These are phyloP conservation scores for Chaetodon trifasciatus DNA, from an alignment of 2,797 vertebrate genomes.

Conservation along the genomic window DNA sequence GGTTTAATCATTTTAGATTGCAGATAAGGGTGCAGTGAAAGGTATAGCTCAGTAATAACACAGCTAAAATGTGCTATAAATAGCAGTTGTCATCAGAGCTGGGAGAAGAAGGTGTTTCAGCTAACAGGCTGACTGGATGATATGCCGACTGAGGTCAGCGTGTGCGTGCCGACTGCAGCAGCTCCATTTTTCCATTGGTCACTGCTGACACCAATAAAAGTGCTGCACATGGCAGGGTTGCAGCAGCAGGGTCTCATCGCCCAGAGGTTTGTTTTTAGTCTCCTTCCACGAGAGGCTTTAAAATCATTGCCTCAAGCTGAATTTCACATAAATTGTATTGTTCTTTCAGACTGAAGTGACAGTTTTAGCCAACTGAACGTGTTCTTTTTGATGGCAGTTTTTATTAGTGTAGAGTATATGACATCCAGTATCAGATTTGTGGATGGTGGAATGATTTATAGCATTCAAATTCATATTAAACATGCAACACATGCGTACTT, in stretches of 20 bases:
- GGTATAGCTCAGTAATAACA: slow-evolving; percentile 72
- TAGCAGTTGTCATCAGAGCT: slow-evolving; percentile 82
- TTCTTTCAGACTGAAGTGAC: slow-evolving; percentile 35
- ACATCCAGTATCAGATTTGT: slow-evolving; percentile 32
- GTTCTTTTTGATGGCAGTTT: slow-evolving; percentile 36
- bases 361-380: slow-evolving; percentile 33
- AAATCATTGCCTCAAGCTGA: slow-evolving; percentile 55
- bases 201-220: slow-evolving; percentile 73
- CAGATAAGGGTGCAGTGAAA: slow-evolving; percentile 81
- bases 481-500: slow-evolving; percentile 19
- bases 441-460: slow-evolving; percentile 38
- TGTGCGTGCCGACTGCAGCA: slow-evolving; percentile 64
- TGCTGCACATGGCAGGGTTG: slow-evolving; percentile 63
- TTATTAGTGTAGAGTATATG: slow-evolving; percentile 41
- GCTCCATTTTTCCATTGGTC: slow-evolving; percentile 79
- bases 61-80: slow-evolving; percentile 80
- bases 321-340: slow-evolving; percentile 53
- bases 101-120: slow-evolving; percentile 78
- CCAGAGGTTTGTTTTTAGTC: slow-evolving; percentile 59
- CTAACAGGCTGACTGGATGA: slow-evolving; percentile 64
- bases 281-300: slow-evolving; percentile 57
- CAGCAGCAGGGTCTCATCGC: slow-evolving; percentile 54
- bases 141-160: slow-evolving; percentile 70
- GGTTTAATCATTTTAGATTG: slow-evolving; percentile 72
- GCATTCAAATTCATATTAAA: slow-evolving; percentile 24